phyloP scores from a whole-genome alignment of 1,140 invertebrate genomes.

The Cepaea nemoralis region DNA sequence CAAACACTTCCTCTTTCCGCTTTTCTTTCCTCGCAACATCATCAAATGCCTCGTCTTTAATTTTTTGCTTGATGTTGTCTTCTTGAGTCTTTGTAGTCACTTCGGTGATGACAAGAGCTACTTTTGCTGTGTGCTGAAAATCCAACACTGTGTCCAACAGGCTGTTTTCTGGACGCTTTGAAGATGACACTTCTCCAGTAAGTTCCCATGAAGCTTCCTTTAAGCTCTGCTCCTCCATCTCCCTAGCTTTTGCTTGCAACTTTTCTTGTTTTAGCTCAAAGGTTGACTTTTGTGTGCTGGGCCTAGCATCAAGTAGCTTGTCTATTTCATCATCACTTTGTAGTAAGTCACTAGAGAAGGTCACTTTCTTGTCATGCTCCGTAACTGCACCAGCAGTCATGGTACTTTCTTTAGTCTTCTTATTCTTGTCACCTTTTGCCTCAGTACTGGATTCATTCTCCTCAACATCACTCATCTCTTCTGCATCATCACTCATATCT shows the following conservation, averaged over 20 bases:
- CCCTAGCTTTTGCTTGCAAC: constrained; percentile 77
- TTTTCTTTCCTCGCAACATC: constrained; percentile 93
- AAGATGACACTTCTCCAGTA: constrained; percentile 87
- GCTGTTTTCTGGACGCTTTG: constrained; percentile 88
- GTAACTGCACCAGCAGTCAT: background rate
- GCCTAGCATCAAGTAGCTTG: background rate
- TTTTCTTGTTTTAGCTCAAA: constrained; percentile 83
- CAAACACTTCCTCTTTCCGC: constrained; percentile 84
- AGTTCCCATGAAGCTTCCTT: constrained; percentile 94
- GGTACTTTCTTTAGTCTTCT: too few relatives aligned
- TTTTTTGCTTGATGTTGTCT: constrained; percentile 89
- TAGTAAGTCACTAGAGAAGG: constrained; percentile 11
- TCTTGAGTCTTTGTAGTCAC: constrained; percentile 89
- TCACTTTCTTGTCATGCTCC: constrained; percentile 3
- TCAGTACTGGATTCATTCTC: background rate
- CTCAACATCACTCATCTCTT: too few relatives aligned
- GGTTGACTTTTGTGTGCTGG: constrained; percentile 74
- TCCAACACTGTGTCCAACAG: constrained; percentile 91
- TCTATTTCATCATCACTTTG: constrained; percentile 64
- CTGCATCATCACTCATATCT: too few relatives aligned
- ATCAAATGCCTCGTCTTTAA: constrained; percentile 94
- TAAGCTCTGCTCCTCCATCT: constrained; percentile 81
- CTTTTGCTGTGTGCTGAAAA: constrained; percentile 86
- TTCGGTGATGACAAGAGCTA: constrained; percentile 91
- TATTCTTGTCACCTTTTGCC: constrained; percentile 10